These are phyloP conservation scores for Drosophila acutilabella DNA, from an alignment of 2,888 invertebrate genomes.

Conservation along the genomic window DNA sequence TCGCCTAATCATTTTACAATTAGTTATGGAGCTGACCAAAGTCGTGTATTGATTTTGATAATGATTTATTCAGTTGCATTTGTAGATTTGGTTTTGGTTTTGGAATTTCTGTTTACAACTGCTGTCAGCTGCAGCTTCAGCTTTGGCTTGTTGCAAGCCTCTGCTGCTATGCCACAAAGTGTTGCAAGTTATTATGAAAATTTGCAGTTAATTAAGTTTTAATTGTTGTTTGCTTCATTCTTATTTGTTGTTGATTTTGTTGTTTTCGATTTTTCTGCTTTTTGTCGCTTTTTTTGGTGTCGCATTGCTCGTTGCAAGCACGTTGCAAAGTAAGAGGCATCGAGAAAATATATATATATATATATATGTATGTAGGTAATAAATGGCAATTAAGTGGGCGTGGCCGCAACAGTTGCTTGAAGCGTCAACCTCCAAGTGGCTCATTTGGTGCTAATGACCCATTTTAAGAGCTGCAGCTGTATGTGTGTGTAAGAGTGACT, in stretches of 20 bases:
- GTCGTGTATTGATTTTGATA: conserved; percentile 20
- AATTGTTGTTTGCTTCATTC: conserved; percentile 6
- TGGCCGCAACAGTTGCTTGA: conserved; percentile 37
- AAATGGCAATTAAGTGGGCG: conserved; percentile 60
- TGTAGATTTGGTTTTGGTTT: neutral
- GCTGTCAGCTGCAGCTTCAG: conserved; percentile 28
- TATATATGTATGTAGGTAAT: conserved; percentile 26
- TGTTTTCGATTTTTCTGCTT: too few species aligned
- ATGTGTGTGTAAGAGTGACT: neutral
- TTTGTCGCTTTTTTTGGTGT: conserved; percentile 11
- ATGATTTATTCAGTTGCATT: conserved; percentile 22
- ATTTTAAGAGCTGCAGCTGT: conserved; percentile 50
- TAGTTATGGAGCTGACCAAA: conserved; percentile 48
- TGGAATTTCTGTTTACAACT: conserved; percentile 6
- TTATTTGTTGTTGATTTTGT: conserved; percentile 14
- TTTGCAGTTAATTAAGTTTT: conserved; percentile 64
- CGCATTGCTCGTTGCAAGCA: conserved; percentile 29
- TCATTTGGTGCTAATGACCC: conserved; percentile 68
- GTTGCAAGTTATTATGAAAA: conserved; percentile 47
- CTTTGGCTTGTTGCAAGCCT: conserved; percentile 5
- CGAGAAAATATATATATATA: conserved; percentile 38
- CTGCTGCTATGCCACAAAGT: conserved; percentile 6
- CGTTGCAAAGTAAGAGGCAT: conserved; percentile 56
- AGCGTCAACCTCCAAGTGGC: conserved; percentile 15
- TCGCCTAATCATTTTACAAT: conserved; percentile 66